Evolutionary conservation across 2,113 vertebrate species (phyloP).

Genomic region (Eurypyga helias): DNA sequence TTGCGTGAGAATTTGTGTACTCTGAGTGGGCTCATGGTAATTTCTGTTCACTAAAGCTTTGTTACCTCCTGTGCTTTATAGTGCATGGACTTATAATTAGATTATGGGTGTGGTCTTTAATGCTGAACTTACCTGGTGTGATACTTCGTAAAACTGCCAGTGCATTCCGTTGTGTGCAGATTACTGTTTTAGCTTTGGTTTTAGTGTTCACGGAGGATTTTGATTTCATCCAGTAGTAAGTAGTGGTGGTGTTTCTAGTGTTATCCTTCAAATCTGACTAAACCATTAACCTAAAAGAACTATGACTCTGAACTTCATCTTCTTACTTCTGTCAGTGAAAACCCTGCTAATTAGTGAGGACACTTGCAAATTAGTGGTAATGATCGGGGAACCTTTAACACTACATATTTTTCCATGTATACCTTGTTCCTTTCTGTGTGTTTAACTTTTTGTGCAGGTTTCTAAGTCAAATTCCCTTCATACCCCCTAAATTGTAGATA

Average conservation of each 20-base stretch:
- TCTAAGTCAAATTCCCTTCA: background rate
- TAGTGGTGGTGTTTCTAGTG: background rate
- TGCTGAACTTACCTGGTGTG: background rate
- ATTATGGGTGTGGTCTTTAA: background rate
- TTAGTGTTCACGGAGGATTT: background rate
- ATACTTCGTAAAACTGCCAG: background rate
- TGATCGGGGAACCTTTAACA: background rate
- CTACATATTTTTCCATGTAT: background rate
- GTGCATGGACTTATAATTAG: background rate
- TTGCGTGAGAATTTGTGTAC: background rate
- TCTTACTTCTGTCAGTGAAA: background rate
- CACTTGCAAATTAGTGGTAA: background rate
- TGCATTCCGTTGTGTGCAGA: background rate
- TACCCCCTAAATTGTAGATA: background rate
- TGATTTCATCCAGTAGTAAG: background rate
- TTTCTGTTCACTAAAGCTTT: background rate
- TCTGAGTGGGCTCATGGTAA: background rate
- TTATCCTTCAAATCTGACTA: background rate
- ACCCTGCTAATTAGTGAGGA: background rate
- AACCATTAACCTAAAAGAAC: background rate
- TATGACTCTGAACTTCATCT: background rate
- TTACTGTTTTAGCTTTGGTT: background rate
- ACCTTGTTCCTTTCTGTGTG: background rate
- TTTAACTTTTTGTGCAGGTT: background rate
- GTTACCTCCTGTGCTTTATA: background rate